Evolutionary conservation across 2,888 invertebrate species (phyloP), one percentile per base, ranked within the genome.

Genomic region (Macropis europaea): DNA sequence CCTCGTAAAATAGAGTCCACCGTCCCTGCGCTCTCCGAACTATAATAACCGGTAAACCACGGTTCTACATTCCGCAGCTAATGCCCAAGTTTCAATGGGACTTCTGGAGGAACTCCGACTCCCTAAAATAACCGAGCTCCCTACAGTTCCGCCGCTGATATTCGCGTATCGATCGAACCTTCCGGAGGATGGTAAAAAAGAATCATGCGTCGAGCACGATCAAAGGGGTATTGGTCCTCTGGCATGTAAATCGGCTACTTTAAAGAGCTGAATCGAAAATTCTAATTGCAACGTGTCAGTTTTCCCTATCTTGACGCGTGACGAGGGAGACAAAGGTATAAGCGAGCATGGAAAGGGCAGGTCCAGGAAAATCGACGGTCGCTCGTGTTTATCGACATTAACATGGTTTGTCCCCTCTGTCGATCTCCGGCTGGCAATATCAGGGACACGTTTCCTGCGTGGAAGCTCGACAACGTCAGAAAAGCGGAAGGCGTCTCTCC

Each of bases 301-400:
- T 57, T 59, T 59, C 54, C 57, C 47, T 22, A 38, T 64, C 66
- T 50, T 54, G 17, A 1, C 36, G 43, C n/a, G 52, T 57, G 26
- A n/a, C n/a, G 32, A 59, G 60, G 48, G 66, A 52, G 73, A 61
- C 72, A 57, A 53, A 47, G 56, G 50, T 34, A 34, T 13, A 43
- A 17, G 26, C 15, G 50, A 62, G 67, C 62, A 62, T 22, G 52
- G 61, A 79, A 81, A 70, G 74, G 79, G 76, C 57, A 64, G 68
- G 73, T 62, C 73, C 63, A 67, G 72, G 64, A 64, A 72, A 76
- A 70, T 77, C 47, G 69, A 64, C 61, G 66, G 53, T 34, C 56
- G 66, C 57, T 45, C 70, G 60, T 79, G 82, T 81, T 79, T 79
- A 79, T 81, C 82, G 74, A 68, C 82, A 82, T 76, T 70, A 79